These are phyloP conservation scores for Onychostruthus taczanowskii DNA, from an alignment of 2,113 vertebrate genomes.

Conservation along the genomic window DNA sequence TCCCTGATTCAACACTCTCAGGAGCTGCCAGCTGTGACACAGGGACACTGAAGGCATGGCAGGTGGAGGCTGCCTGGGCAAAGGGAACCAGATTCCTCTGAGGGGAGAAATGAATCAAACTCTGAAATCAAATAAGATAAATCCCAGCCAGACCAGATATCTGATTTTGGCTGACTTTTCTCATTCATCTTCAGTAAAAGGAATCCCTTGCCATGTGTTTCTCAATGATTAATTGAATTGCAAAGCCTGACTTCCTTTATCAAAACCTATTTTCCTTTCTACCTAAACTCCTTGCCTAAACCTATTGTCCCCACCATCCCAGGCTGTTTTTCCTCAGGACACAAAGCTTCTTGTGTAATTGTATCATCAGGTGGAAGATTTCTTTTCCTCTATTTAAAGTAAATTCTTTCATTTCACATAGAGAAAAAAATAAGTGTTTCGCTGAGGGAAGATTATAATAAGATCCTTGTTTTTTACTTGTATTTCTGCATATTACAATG, in stretches of 20 bases:
- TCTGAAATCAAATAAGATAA: neutral
- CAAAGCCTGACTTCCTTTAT: neutral
- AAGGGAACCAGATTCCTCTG: neutral
- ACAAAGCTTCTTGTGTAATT: rapidly evolving
- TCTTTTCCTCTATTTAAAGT: neutral
- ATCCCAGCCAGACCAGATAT: neutral
- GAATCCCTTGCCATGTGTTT: neutral
- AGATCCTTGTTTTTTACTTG: neutral
- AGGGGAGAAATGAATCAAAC: neutral
- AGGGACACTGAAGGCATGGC: neutral
- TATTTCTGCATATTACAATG: neutral
- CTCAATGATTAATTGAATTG: neutral
- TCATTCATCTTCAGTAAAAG: neutral
- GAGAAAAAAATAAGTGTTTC: neutral
- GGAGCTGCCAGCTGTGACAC: neutral
- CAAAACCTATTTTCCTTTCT: neutral
- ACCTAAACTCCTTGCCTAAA: neutral
- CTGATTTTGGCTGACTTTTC: neutral
- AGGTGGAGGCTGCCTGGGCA: neutral
- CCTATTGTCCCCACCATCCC: neutral
- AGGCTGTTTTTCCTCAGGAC: neutral
- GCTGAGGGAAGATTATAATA: neutral
- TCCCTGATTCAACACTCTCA: neutral
- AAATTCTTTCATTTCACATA: neutral
- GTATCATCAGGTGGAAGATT: neutral